Percentiles rank a stretch among this genome's conserved stretches.
phyloP scores from a whole-genome alignment of 2,888 invertebrate species.

The Abscondita cerata region DNA sequence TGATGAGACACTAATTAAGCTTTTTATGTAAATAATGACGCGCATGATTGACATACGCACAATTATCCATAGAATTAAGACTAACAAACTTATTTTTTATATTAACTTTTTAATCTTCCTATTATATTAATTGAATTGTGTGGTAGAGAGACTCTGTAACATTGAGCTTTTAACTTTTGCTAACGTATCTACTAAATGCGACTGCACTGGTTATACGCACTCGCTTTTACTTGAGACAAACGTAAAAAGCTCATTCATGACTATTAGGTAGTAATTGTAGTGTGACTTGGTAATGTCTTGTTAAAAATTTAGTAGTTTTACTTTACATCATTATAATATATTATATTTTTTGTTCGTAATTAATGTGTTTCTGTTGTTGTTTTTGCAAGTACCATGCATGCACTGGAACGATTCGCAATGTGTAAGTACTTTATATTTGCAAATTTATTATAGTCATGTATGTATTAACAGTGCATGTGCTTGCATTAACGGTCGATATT shows the following conservation, averaged over 20 bases:
- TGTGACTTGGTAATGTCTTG: background rate
- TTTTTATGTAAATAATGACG: slow-evolving; percentile 19
- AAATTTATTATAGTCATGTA: slow-evolving; percentile 10
- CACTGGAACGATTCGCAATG: slow-evolving; percentile 86
- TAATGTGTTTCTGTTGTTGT: slow-evolving; percentile 54
- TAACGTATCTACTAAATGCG: no score
- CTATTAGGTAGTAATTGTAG: background rate
- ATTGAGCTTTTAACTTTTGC: no score
- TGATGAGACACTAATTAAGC: slow-evolving; percentile 28
- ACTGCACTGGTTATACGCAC: no score
- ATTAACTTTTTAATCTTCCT: no score
- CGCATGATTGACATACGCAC: slow-evolving; percentile 1
- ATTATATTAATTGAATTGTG: no score
- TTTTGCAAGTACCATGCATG: slow-evolving; percentile 81
- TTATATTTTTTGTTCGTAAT: slow-evolving; percentile 37
- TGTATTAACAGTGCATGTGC: slow-evolving; percentile 14
- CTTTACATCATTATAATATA: slow-evolving; percentile 12
- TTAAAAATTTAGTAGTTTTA: background rate
- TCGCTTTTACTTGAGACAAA: no score
- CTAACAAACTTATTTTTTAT: slow-evolving; percentile 10
- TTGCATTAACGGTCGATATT: slow-evolving; percentile 14
- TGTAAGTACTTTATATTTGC: slow-evolving; percentile 73
- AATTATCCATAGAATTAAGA: slow-evolving; percentile 11
- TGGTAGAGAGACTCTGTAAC: no score
- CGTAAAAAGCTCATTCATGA: no score